A percentile compares a stretch with the other conserved stretches of the same genome.
Evolutionary conservation across 2,797 vertebrate species (phyloP).

Genomic region (Lophius americanus): DNA sequence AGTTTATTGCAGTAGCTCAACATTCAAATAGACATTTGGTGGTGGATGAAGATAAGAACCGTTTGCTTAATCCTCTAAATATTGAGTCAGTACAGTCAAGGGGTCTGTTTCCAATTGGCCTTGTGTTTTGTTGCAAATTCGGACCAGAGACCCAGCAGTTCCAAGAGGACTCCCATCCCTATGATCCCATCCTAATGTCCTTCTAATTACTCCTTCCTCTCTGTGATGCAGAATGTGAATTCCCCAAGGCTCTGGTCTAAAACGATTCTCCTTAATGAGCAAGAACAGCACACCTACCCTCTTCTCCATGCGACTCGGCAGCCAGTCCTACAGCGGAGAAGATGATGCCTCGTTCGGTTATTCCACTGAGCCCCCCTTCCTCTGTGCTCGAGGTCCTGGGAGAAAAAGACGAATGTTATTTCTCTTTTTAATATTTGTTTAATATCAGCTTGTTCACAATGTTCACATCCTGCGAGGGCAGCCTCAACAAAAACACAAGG

Average conservation of each 20-base stretch:
- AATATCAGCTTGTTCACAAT: slow-evolving; percentile 31
- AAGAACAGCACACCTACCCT: slow-evolving; percentile 76
- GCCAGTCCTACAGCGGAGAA: slow-evolving; percentile 75
- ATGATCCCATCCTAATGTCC: slow-evolving; percentile 30
- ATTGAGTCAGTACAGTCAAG: slow-evolving; percentile 22
- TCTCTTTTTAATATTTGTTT: slow-evolving; percentile 2
- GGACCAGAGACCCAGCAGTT: slow-evolving; percentile 18
- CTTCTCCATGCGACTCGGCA: slow-evolving; percentile 86
- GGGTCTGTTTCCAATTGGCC: slow-evolving; percentile 53
- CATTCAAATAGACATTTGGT: not conserved
- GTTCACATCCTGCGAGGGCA: not conserved
- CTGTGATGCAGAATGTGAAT: not conserved
- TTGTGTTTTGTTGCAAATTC: slow-evolving; percentile 42
- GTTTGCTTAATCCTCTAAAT: not conserved
- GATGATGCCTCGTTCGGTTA: slow-evolving; percentile 74
- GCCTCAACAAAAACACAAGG: slow-evolving; percentile 3
- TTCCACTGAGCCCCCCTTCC: slow-evolving; percentile 66
- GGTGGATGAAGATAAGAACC: too few relatives aligned
- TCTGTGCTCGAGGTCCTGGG: slow-evolving; percentile 54
- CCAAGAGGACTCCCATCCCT: slow-evolving; percentile 40
- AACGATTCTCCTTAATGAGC: not conserved
- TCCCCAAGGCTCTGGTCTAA: not conserved
- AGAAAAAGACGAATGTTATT: slow-evolving; percentile 37
- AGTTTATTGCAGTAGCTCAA: not conserved
- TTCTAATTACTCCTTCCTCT: slow-evolving; percentile 19